Base-by-base conservation (phyloP, 2,888 invertebrate genomes). In the Caenorhabditis sulstoni region DNA sequence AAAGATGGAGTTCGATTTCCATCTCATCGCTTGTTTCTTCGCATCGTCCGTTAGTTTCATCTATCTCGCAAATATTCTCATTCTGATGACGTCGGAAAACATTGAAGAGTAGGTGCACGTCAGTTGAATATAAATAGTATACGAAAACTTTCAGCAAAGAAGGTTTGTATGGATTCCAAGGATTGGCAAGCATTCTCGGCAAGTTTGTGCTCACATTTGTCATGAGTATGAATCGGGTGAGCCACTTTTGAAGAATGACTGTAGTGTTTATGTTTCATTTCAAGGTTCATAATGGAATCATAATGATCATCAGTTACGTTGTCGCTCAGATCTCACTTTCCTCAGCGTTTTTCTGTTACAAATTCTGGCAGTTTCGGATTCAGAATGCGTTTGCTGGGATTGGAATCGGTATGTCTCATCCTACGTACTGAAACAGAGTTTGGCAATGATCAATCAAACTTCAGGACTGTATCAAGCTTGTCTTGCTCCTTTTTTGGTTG, bases 341-440 rank as follows among this genome's bases (percentile, higher is more conserved):
- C 4, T 65, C 80, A n/a, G 82, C 79, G 14, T 64, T 52, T 0
- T 81, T 82, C 52, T 85, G 85, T 64, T 71, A 81, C 57, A 59
- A 64, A 1, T 35, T 71, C 14, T 80, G 78, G 71, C 76, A 66
- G n/a, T 85, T 85, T 58, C 45, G 79, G 55, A 23, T 77, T 12
- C 83, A 83, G 50, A 85, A 85, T 47, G 68, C 73, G 1, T 75
- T 78, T 47, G 71, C 81, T 16, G 85, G 85, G 14, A 59, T 85
- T 47, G 85, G 85, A 76, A 83, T 82, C 11, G 83, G 85, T 83
- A 47, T 22, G 49, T 39, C n/a, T 1, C 9, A 20, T 29, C 29
- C 20, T 18, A 47, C 4, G 8, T 57, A 57, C 12, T n/a, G n/a
- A n/a, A n/a, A n/a, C n/a, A n/a, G 3, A 22, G 12, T 0, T 35